Evolutionary conservation across 2,888 invertebrate genomes (phyloP).

Genomic region (Anthrax anthrax): DNA sequence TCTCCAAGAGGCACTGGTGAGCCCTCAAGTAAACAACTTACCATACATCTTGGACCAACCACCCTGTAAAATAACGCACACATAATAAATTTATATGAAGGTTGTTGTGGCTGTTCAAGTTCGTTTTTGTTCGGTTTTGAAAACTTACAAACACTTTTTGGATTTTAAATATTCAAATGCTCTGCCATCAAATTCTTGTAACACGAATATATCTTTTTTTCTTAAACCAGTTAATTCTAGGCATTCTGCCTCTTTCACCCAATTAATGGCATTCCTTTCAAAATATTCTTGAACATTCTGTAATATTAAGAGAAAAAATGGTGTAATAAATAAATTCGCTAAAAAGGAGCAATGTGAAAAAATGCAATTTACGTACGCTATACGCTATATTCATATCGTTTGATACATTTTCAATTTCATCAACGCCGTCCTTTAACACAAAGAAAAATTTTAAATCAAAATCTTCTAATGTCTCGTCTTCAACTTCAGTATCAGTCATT

Average conservation of each 20-base stretch:
- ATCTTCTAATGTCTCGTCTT: constrained; percentile 8
- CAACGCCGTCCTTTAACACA: constrained; percentile 3
- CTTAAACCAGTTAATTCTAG: constrained; percentile 40
- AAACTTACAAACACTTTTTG: constrained; percentile 56
- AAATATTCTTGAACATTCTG: constrained; percentile 22
- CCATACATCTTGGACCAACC: constrained; percentile 67
- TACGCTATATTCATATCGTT: constrained; percentile 7
- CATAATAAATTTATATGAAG: too few species aligned
- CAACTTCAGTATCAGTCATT: neutral
- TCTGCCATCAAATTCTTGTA: constrained; percentile 62
- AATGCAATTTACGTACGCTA: constrained; percentile 1
- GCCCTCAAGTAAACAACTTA: constrained; percentile 55
- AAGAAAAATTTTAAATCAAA: constrained; percentile 7
- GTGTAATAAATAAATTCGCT: neutral
- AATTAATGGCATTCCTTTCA: constrained; percentile 32
- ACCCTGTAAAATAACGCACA: constrained; percentile 41
- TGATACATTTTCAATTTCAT: constrained; percentile 6
- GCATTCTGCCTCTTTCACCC: constrained; percentile 50
- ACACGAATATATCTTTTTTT: constrained; percentile 60
- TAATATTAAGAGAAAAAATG: neutral
- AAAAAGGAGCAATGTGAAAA: neutral
- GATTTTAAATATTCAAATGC: constrained; percentile 48
- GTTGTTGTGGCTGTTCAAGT: too few species aligned
- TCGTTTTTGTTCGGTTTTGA: too few species aligned
- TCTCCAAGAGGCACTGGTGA: constrained; percentile 58